Percentiles rank a stretch among this genome's conserved stretches.
These are phyloP conservation scores for Meloidogyne chitwoodi DNA, from an alignment of 1,140 invertebrate genomes.

Conservation along the genomic window DNA sequence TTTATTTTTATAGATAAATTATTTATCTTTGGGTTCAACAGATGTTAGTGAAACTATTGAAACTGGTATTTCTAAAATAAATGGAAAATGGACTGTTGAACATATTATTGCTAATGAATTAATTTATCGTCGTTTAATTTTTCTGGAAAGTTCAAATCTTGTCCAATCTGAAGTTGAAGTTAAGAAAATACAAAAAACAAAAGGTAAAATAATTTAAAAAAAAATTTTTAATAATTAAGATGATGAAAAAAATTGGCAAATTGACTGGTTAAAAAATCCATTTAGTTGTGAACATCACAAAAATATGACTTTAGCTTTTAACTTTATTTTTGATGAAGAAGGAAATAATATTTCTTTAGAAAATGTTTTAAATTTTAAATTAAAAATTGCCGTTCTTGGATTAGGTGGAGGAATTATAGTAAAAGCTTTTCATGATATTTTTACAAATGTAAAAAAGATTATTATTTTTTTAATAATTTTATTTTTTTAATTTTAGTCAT, in stretches of 20 bases:
- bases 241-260: conserved; percentile 4
- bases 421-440: conserved; percentile 18
- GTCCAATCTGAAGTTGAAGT: conserved; percentile 51
- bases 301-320: conserved; percentile 28
- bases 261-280: conserved; percentile 20
- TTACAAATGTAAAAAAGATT: neutral
- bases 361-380: conserved; percentile 9
- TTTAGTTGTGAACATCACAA: conserved; percentile 49
- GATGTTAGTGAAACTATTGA: conserved; percentile 38
- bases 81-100: conserved; percentile 52
- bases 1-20: conserved; percentile 41
- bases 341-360: neutral
- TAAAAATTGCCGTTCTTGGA: conserved; percentile 43
- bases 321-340: conserved; percentile 26
- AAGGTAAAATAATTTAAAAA: conserved; percentile 7
- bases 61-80: conserved; percentile 41
- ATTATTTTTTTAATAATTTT: conserved; percentile 1
- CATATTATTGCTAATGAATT: conserved; percentile 35
- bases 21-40: conserved; percentile 42
- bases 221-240: conserved; percentile 6
- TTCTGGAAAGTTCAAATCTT: conserved; percentile 36
- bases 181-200: conserved; percentile 2
- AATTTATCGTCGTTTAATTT: conserved; percentile 40
- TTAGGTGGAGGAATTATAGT: conserved; percentile 35
- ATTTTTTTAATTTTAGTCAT: conserved; percentile 34